Percentiles rank a stretch among this genome's conserved stretches.
Evolutionary conservation across 1,140 invertebrate genomes (phyloP).

Genomic region (Idris sp.): DNA sequence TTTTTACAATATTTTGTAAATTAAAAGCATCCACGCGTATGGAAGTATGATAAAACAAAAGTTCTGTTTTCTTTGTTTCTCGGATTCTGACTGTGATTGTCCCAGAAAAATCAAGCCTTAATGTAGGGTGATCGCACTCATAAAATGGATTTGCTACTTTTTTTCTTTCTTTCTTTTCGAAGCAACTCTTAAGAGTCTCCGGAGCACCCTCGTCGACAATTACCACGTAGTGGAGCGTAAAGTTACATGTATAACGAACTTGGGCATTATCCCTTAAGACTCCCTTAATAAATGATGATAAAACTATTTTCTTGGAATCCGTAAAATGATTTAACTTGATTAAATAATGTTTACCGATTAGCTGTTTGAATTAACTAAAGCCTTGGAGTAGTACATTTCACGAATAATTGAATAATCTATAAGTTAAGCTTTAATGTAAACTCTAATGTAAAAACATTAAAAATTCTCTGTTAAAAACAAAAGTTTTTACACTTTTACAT

Average conservation of each 20-base stretch:
- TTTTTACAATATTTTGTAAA: too few relatives aligned
- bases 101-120: conserved; percentile 47
- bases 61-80: conserved; percentile 1
- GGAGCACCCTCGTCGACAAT: conserved; percentile 40
- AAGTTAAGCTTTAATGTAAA: conserved; percentile 25
- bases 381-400: too few relatives aligned
- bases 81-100: conserved; percentile 16
- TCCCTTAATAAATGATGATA: conserved; percentile 47
- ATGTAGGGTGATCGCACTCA: conserved; percentile 48
- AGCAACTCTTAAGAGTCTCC: conserved; percentile 31
- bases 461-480: too few relatives aligned
- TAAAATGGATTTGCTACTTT: conserved; percentile 50
- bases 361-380: neutral
- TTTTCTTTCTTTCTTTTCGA: too few relatives aligned
- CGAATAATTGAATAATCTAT: conserved; percentile 16
- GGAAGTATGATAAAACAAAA: conserved; percentile 12
- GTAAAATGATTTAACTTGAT: conserved; percentile 37
- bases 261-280: conserved; percentile 39
- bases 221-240: conserved; percentile 38
- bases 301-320: conserved; percentile 33
- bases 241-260: conserved; percentile 38
- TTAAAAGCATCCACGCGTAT: too few relatives aligned
- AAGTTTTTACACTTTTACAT: too few relatives aligned
- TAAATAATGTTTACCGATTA: conserved; percentile 43
- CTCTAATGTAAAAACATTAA: too few relatives aligned